Evolutionary conservation across 2,797 vertebrate species (phyloP).

Genomic region (Betta splendens): DNA sequence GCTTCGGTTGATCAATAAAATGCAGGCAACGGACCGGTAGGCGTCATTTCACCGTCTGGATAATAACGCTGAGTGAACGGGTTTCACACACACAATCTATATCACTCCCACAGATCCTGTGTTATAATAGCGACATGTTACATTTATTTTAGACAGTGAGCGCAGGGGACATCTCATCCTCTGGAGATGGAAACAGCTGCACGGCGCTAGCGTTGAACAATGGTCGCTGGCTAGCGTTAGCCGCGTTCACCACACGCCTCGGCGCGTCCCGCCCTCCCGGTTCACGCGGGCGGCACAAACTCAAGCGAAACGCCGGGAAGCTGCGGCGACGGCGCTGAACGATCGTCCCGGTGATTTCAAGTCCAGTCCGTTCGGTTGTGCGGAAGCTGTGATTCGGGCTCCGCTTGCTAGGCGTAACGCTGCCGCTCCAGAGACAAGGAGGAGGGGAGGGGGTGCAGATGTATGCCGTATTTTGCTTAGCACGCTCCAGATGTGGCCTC

Average conservation of each 20-base stretch:
- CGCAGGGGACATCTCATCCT: neutral
- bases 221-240: conserved; percentile 56
- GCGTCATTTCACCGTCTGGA: conserved; percentile 13
- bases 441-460: conserved; percentile 16
- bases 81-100: conserved; percentile 3
- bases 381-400: neutral
- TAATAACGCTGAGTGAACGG: conserved; percentile 14
- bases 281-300: neutral
- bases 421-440: conserved; percentile 5
- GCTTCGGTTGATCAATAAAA: neutral
- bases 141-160: neutral
- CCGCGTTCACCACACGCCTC: conserved; percentile 22
- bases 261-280: neutral
- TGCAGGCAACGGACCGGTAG: neutral
- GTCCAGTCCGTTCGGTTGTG: accelerated
- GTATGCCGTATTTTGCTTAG: neutral
- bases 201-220: conserved; percentile 54
- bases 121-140: neutral
- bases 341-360: accelerated
- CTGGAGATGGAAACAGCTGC: conserved; percentile 13
- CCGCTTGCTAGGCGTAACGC: conserved; percentile 13
- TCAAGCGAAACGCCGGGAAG: accelerated
- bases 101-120: neutral
- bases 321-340: neutral
- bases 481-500: conserved; percentile 34